phyloP scores from a whole-genome alignment of 2,797 vertebrate genomes.

The Carduelis carduelis region DNA sequence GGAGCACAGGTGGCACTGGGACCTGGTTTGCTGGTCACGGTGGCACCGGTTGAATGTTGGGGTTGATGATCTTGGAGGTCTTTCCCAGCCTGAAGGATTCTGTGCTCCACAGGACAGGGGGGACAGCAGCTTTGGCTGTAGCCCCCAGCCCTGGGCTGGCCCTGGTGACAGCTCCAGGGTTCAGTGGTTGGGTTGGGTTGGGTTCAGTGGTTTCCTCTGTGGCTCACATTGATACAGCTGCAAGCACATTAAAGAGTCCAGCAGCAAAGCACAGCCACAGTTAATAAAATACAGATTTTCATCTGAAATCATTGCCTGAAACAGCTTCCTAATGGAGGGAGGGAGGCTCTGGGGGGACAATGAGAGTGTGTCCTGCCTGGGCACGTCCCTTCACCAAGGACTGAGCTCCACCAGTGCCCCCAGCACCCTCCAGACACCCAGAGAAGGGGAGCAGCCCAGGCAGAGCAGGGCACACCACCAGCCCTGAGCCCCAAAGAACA shows the following conservation, averaged over 20 bases:
- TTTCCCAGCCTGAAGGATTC: neutral
- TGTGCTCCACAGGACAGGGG: neutral
- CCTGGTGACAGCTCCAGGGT: neutral
- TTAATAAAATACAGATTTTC: slow-evolving; percentile 74
- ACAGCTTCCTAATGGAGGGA: slow-evolving; percentile 24
- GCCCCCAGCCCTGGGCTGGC: neutral
- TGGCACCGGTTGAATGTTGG: neutral
- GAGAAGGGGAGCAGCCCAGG: neutral
- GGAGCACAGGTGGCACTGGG: neutral
- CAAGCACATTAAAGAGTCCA: slow-evolving; percentile 52
- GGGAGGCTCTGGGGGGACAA: neutral
- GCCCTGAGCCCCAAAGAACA: neutral
- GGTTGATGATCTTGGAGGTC: neutral
- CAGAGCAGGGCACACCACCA: neutral
- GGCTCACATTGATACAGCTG: slow-evolving; percentile 47
- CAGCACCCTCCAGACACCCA: neutral
- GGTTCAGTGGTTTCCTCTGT: neutral
- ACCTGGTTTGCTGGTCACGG: neutral
- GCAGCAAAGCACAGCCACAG: slow-evolving; percentile 54
- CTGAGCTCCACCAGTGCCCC: neutral
- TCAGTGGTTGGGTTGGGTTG: no score
- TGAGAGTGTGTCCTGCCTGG: neutral
- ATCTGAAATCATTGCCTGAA: slow-evolving; percentile 61
- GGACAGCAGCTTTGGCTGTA: neutral
- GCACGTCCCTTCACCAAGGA: neutral